Conservation (phyloP, 1,140 invertebrate species). For the Caenorhabditis inopinata region DNA sequence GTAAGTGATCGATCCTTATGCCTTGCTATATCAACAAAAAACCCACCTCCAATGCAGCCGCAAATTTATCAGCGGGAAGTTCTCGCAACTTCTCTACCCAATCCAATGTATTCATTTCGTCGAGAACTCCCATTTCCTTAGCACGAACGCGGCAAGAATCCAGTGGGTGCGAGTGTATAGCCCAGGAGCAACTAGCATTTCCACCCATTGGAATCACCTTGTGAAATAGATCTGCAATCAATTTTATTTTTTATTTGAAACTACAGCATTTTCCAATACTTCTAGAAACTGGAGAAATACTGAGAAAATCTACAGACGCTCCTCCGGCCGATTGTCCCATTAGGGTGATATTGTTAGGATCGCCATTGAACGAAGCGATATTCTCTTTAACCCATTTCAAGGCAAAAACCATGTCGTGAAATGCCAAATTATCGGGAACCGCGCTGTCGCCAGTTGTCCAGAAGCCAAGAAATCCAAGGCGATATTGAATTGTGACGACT, state of each 20-base stretch:
- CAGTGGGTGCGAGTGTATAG: conserved; percentile 4
- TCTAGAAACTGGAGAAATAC: conserved; percentile 44
- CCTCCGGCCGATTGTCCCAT: conserved; percentile 63
- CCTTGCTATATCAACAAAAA: too few relatives aligned
- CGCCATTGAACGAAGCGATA: conserved; percentile 71
- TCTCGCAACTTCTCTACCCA: neutral
- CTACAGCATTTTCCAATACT: neutral
- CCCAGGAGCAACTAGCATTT: conserved; percentile 45
- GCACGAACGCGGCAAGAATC: neutral
- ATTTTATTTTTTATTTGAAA: neutral
- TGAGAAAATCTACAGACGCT: conserved; percentile 34
- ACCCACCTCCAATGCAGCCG: neutral
- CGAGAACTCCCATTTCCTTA: neutral
- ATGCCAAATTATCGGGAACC: conserved; percentile 64
- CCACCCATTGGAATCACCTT: conserved; percentile 53
- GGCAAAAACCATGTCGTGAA: conserved; percentile 66
- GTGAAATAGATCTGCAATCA: conserved; percentile 52
- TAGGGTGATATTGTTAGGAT: conserved; percentile 68
- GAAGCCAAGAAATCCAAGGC: conserved; percentile 55
- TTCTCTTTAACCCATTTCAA: conserved; percentile 66
- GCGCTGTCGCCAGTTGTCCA: conserved; percentile 60
- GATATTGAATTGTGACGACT: conserved; percentile 52
- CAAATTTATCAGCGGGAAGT: conserved; percentile 1
- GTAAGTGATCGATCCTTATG: too few relatives aligned
- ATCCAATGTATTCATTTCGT: neutral